phyloP scores from a whole-genome alignment of 2,113 vertebrate genomes.

The Cepphus grylle region DNA sequence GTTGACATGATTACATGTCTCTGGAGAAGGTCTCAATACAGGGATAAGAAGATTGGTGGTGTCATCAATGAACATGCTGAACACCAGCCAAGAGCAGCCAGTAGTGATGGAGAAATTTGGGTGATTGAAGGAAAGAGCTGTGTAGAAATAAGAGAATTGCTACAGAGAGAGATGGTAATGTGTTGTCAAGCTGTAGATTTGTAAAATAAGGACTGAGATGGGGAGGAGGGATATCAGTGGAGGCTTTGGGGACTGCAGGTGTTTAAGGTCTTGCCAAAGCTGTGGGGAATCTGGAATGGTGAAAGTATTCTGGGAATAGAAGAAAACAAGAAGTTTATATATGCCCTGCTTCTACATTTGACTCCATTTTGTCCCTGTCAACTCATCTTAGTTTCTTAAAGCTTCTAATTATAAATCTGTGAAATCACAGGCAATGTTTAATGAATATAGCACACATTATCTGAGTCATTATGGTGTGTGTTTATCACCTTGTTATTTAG shows the following conservation, averaged over 20 bases:
- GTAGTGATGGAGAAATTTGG: neutral
- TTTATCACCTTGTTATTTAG: slow-evolving; percentile 16
- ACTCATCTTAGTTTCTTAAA: neutral
- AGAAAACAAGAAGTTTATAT: neutral
- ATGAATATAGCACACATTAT: neutral
- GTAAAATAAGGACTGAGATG: neutral
- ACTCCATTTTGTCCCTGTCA: neutral
- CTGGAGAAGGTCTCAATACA: neutral
- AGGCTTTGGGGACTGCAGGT: neutral
- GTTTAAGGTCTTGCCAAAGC: neutral
- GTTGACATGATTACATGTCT: neutral
- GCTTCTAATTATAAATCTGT: neutral
- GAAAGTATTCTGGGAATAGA: neutral
- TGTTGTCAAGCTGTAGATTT: neutral
- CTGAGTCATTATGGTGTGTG: neutral
- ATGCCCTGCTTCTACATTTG: neutral
- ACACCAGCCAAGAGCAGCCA: neutral
- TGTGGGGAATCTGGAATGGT: neutral
- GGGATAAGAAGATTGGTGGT: neutral
- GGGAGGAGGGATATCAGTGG: neutral
- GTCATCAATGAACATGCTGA: neutral
- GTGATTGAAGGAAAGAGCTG: neutral
- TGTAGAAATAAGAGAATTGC: neutral
- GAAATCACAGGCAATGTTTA: slow-evolving; percentile 5
- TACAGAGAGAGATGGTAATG: neutral